These are phyloP conservation scores for Micrastur ruficollis DNA, from an alignment of 2,797 vertebrate genomes.

Conservation along the genomic window DNA sequence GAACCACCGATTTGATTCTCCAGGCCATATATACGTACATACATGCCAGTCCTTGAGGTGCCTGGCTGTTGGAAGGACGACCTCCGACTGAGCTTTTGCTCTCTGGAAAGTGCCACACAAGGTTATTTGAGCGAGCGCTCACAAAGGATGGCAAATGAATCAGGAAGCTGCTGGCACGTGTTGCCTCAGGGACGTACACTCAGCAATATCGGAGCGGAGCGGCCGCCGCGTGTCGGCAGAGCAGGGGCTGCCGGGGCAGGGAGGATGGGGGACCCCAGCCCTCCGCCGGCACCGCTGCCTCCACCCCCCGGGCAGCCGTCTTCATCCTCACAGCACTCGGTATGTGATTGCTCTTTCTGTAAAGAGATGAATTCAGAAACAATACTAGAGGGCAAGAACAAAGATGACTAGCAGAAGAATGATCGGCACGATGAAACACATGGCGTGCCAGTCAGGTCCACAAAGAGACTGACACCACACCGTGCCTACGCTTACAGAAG, in stretches of 20 bases:
- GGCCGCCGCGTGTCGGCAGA: background rate
- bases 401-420: background rate
- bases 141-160: background rate
- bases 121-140: background rate
- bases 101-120: background rate
- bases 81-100: background rate
- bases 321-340: background rate
- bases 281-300: background rate
- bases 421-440: accelerated
- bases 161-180: background rate
- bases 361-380: background rate
- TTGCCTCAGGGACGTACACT: background rate
- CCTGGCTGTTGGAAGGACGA: background rate
- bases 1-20: background rate
- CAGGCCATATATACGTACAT: accelerated
- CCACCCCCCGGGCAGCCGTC: accelerated
- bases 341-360: background rate
- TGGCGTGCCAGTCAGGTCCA: accelerated
- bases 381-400: background rate
- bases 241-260: background rate
- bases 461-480: background rate
- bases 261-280: background rate
- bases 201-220: background rate
- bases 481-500: accelerated
- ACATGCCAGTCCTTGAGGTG: background rate